Conservation (phyloP, 2,797 vertebrate genomes). For the Hippopotamyrus pictus region DNA sequence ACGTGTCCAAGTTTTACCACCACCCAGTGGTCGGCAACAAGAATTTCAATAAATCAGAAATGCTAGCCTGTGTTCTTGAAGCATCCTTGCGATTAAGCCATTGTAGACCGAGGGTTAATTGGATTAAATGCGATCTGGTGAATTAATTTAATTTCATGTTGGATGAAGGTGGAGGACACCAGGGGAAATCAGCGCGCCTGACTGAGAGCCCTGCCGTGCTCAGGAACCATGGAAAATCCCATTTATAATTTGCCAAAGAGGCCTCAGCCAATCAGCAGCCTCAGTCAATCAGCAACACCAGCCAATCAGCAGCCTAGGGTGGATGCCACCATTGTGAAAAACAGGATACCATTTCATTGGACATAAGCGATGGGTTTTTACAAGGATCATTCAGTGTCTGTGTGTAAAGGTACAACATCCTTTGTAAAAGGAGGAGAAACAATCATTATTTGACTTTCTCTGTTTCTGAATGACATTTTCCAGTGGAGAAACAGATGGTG, state of each 20-base stretch:
- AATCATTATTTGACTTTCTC: not conserved
- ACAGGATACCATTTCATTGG: not conserved
- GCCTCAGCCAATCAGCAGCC: not conserved
- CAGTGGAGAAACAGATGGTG: not conserved
- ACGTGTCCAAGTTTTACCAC: not conserved
- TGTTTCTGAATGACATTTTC: not conserved
- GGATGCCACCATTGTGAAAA: not conserved
- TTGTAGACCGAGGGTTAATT: slow-evolving; percentile 35
- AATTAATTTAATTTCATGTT: slow-evolving; percentile 43
- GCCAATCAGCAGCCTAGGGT: not conserved
- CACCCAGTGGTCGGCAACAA: not conserved
- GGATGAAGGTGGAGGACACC: slow-evolving; percentile 39
- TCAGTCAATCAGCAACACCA: not conserved
- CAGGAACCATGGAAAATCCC: not conserved
- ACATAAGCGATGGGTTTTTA: not conserved
- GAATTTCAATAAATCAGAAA: not conserved
- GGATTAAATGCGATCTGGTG: slow-evolving; percentile 36
- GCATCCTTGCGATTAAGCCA: slow-evolving; percentile 25
- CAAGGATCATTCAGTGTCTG: not conserved
- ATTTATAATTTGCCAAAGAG: not conserved
- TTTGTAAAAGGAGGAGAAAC: not conserved
- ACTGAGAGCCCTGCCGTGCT: slow-evolving; percentile 27
- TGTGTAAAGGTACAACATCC: not conserved
- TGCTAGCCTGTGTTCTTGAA: not conserved
- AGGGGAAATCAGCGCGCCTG: slow-evolving; percentile 36